Conservation (phyloP, 2,797 vertebrate species). For the Varecia variegata region DNA sequence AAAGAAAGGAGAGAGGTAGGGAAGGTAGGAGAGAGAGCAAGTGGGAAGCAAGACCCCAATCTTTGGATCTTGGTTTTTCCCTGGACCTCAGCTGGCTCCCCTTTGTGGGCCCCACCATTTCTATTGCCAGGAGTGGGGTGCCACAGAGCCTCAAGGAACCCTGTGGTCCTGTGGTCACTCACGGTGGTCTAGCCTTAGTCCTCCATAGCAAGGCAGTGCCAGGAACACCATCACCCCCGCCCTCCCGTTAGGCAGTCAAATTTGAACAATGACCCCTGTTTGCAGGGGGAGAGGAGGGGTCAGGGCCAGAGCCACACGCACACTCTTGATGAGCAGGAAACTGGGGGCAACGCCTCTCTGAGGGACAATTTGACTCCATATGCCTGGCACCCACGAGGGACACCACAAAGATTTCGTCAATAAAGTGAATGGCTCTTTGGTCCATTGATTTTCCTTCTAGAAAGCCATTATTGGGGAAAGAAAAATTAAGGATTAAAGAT, state of each 20-base stretch:
- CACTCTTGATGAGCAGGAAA: background rate
- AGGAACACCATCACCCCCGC: accelerated
- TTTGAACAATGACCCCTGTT: background rate
- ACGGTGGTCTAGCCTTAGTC: background rate
- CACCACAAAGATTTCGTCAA: background rate
- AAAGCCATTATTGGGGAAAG: background rate
- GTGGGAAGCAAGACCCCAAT: background rate
- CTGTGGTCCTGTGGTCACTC: background rate
- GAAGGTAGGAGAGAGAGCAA: background rate
- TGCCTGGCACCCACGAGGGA: no score
- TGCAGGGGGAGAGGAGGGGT: background rate
- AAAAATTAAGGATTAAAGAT: background rate
- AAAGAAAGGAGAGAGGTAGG: background rate
- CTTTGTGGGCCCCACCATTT: background rate
- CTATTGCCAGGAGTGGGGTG: background rate
- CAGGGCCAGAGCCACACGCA: background rate
- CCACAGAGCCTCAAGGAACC: background rate
- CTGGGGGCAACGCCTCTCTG: background rate
- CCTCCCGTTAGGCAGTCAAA: background rate
- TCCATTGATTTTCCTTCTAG: background rate
- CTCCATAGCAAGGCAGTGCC: background rate
- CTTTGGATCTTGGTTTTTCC: background rate
- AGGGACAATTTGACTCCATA: background rate
- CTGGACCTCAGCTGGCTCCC: background rate
- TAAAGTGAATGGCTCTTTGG: background rate